Percentiles rank a stretch among this genome's conserved stretches.
Conservation (phyloP, 2,888 invertebrate species). For the Steromphala cineraria region DNA sequence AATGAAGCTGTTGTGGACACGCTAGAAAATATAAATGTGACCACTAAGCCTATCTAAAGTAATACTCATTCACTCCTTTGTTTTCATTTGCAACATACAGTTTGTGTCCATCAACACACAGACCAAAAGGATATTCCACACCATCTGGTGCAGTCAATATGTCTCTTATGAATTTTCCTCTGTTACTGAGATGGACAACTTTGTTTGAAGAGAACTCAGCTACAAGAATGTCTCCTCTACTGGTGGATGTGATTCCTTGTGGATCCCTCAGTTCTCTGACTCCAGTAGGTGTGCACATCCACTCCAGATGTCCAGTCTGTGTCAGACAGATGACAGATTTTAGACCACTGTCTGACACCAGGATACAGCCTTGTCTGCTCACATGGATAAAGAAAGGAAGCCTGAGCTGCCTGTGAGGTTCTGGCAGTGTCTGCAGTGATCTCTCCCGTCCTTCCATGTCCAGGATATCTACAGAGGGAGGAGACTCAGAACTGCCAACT, state of each 20-base stretch:
- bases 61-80: too few species aligned
- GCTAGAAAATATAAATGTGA: too few species aligned
- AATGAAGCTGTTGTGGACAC: too few species aligned
- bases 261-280: background rate
- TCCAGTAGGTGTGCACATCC: background rate
- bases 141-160: background rate
- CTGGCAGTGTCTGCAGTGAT: background rate
- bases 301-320: background rate
- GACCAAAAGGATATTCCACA: background rate
- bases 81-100: too few species aligned
- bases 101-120: background rate
- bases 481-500: background rate
- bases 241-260: background rate
- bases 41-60: too few species aligned
- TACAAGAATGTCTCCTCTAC: background rate
- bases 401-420: background rate
- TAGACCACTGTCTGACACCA: background rate
- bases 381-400: background rate
- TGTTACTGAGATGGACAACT: background rate
- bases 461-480: background rate
- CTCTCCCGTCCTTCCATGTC: background rate
- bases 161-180: background rate
- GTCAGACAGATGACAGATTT: background rate
- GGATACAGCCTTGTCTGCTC: background rate
- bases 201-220: background rate